Conservation (phyloP, 1,140 invertebrate species). For the Bombus sylvicola region DNA sequence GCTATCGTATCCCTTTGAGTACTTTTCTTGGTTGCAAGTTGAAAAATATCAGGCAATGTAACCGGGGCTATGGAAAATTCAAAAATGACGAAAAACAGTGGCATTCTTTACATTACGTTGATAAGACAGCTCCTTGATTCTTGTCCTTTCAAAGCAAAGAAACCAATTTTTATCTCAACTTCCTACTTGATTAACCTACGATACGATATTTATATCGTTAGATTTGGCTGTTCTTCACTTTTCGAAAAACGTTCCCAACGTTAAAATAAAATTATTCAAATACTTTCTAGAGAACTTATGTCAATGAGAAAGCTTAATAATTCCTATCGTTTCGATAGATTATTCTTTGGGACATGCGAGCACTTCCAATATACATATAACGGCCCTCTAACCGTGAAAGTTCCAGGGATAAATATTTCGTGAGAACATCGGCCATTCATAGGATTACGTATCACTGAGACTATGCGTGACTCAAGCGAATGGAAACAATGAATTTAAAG, state of each 20-base stretch:
- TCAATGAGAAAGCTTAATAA: too few species aligned
- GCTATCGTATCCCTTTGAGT: not conserved
- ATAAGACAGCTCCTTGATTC: not conserved
- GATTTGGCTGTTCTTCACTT: too few species aligned
- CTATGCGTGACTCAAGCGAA: slow-evolving; percentile 12
- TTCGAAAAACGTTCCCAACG: too few species aligned
- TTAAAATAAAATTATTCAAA: too few species aligned
- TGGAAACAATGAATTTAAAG: slow-evolving; percentile 19
- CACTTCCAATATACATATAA: not conserved
- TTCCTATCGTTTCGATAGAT: too few species aligned
- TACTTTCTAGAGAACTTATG: too few species aligned
- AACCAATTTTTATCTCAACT: not conserved
- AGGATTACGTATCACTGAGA: slow-evolving; percentile 16
- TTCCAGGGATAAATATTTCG: not conserved
- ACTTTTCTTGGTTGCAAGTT: not conserved
- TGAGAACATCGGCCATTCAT: slow-evolving; percentile 5
- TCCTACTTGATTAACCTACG: not conserved
- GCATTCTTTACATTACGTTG: not conserved
- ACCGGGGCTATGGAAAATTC: not conserved
- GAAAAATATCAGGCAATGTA: not conserved
- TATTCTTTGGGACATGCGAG: too few species aligned
- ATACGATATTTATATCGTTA: too few species aligned
- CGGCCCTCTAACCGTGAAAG: not conserved
- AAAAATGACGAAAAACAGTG: too few species aligned
- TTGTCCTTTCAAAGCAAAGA: not conserved